Conservation (phyloP, 2,888 invertebrate species). For the Sericinus montela region DNA sequence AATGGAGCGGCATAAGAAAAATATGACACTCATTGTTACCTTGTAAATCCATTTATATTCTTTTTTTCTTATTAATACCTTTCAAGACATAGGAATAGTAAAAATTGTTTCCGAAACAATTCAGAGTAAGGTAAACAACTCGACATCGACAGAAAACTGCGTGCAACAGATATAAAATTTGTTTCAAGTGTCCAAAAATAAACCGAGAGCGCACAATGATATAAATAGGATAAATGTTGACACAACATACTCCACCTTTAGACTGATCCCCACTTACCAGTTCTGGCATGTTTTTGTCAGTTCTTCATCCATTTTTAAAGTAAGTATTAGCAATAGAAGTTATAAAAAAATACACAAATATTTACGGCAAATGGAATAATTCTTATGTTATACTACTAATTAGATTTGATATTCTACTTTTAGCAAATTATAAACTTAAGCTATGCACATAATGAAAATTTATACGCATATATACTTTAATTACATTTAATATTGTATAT, state of each 20-base stretch:
- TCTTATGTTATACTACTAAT: not conserved
- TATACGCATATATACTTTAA: too few species aligned
- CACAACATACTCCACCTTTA: slow-evolving; percentile 39
- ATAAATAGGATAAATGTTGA: slow-evolving; percentile 66
- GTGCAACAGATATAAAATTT: slow-evolving; percentile 45
- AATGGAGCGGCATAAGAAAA: too few species aligned
- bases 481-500: too few species aligned
- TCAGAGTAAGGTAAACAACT: slow-evolving; percentile 53
- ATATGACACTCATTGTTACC: too few species aligned
- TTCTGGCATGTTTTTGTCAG: slow-evolving; percentile 69
- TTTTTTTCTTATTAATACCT: too few species aligned
- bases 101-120: slow-evolving; percentile 2
- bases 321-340: not conserved
- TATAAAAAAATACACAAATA: not conserved
- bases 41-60: too few species aligned
- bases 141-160: slow-evolving; percentile 31
- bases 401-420: not conserved
- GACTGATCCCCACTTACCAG: slow-evolving; percentile 58
- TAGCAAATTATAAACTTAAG: too few species aligned
- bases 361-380: not conserved
- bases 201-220: slow-evolving; percentile 54
- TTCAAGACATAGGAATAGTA: not conserved
- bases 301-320: slow-evolving; percentile 52
- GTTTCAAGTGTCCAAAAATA: slow-evolving; percentile 72
- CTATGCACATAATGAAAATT: too few species aligned